phyloP scores from a whole-genome alignment of 1,140 invertebrate species.

The Hirudo medicinalis region DNA sequence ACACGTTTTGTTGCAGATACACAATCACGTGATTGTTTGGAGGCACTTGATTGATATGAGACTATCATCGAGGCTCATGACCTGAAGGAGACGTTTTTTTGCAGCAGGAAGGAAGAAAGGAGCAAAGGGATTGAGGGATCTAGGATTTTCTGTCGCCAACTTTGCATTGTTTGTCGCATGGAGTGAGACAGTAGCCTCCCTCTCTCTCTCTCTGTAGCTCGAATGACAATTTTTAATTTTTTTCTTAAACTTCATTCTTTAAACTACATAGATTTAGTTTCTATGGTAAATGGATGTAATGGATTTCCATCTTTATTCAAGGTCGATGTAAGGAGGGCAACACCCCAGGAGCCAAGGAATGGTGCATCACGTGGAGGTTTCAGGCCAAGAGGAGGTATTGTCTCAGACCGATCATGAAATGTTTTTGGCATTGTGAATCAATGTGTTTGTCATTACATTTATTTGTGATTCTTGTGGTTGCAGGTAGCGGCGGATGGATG shows the following conservation, averaged over 20 bases:
- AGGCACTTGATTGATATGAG: slow-evolving; percentile 20
- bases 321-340: slow-evolving; percentile 73
- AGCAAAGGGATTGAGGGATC: slow-evolving; percentile 1
- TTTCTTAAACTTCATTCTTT: slow-evolving; percentile 1
- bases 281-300: background rate
- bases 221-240: slow-evolving; percentile 11
- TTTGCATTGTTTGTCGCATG: slow-evolving; percentile 25
- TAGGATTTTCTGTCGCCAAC: slow-evolving; percentile 18
- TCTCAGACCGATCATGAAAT: slow-evolving; percentile 27
- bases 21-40: slow-evolving; percentile 17
- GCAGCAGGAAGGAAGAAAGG: slow-evolving; percentile 11
- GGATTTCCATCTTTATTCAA: slow-evolving; percentile 12
- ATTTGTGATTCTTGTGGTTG: background rate
- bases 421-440: too few relatives aligned
- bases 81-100: slow-evolving; percentile 21
- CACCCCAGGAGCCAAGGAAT: slow-evolving; percentile 55
- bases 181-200: slow-evolving; percentile 19
- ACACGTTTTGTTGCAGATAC: background rate
- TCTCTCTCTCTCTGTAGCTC: slow-evolving; percentile 20
- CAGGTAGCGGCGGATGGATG: background rate
- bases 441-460: background rate
- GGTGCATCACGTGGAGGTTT: slow-evolving; percentile 51
- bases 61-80: slow-evolving; percentile 8
- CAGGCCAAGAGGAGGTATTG: slow-evolving; percentile 46
- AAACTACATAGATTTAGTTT: background rate